Conservation (phyloP, 1,140 invertebrate species). For the Sitobion miscanthi region DNA sequence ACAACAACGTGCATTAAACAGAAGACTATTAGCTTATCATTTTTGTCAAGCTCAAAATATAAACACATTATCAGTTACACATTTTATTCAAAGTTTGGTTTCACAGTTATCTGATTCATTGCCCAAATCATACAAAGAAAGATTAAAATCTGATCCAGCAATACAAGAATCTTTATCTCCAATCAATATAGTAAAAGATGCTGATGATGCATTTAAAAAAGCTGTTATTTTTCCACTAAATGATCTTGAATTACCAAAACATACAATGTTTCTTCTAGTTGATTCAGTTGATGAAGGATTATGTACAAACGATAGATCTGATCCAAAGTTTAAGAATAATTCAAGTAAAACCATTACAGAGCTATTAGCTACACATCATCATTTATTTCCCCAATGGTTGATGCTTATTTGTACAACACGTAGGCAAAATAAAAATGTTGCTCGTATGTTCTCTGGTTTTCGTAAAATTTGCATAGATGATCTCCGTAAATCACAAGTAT, state of each 20-base stretch:
- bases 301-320: conserved; percentile 58
- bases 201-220: conserved; percentile 89
- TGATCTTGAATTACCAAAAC: conserved; percentile 83
- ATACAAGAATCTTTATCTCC: conserved; percentile 75
- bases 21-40: conserved; percentile 80
- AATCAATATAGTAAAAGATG: conserved; percentile 79
- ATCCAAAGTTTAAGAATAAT: conserved; percentile 58
- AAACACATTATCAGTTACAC: conserved; percentile 74
- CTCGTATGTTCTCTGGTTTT: conserved; percentile 92
- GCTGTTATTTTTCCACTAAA: conserved; percentile 84
- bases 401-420: conserved; percentile 88
- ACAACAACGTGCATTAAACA: conserved; percentile 75
- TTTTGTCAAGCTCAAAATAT: conserved; percentile 76
- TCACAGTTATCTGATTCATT: conserved; percentile 68
- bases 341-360: conserved; percentile 79
- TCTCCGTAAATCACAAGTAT: conserved; percentile 79
- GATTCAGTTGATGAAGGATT: conserved; percentile 89
- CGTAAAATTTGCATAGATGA: conserved; percentile 92
- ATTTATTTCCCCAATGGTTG: conserved; percentile 92
- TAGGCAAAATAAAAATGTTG: conserved; percentile 83
- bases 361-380: conserved; percentile 85
- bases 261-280: conserved; percentile 83
- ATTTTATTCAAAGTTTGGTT: conserved; percentile 83
- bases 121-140: conserved; percentile 81
- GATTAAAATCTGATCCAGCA: conserved; percentile 64